These are phyloP conservation scores for Cryptoprocta ferox DNA, from an alignment of 2,797 vertebrate species.

Conservation along the genomic window DNA sequence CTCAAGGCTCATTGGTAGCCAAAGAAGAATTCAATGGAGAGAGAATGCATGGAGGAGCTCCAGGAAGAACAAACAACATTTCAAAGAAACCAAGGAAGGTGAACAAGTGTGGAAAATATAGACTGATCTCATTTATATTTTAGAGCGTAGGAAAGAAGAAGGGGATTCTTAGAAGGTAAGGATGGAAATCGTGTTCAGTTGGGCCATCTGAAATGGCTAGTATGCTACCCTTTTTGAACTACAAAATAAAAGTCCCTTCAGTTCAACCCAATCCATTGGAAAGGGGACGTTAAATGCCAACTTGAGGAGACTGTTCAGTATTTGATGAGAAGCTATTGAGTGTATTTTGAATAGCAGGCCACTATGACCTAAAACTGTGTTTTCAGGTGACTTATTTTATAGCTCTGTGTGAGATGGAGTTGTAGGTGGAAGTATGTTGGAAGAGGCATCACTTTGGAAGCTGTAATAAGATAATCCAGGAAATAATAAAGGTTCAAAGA, in stretches of 20 bases:
- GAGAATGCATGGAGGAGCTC: not conserved
- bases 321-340: not conserved
- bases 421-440: not conserved
- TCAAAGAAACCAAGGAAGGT: not conserved
- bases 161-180: not conserved
- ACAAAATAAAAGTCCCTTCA: not conserved
- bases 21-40: not conserved
- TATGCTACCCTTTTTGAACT: not conserved
- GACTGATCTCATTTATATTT: not conserved
- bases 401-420: not conserved
- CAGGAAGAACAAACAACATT: not conserved
- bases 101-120: not conserved
- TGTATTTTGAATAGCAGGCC: not conserved
- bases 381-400: slow-evolving; percentile 39
- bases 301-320: not conserved
- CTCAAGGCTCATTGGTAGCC: not conserved
- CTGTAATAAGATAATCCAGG: not conserved
- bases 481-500: not conserved
- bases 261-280: not conserved
- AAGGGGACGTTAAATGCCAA: not conserved
- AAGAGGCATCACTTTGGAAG: slow-evolving; percentile 7
- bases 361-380: not conserved
- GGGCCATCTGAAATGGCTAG: not conserved
- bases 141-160: not conserved
- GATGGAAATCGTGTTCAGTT: not conserved